Evolutionary conservation across 1,140 invertebrate genomes (phyloP), one percentile per base, ranked within the genome.

Genomic region (Belonocnema kinseyi): DNA sequence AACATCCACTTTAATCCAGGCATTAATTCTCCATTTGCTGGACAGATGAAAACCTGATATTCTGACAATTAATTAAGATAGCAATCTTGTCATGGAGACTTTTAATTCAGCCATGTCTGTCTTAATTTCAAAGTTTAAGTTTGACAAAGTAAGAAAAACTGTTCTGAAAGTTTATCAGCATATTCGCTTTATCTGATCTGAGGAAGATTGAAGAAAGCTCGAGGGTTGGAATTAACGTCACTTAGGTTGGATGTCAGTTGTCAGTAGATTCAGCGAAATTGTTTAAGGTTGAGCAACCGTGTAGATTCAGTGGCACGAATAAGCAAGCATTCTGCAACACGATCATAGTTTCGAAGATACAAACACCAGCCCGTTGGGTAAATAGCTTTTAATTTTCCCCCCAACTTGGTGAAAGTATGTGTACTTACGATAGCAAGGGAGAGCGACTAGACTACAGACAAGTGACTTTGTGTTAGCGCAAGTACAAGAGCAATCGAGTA

Each of bases 401-500:
- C 73, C 58, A 75, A 83, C 74, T 74, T 46, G 74, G 21, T 46
- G 74, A 72, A 21, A 53, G 46, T 17, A 74, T 53, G 46, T 54
- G 73, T 71, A 33, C 26, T 33, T 33, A 72, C 51, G 76, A 50
- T 61, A 74, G 51, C 54, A 46, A 77, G 79, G 74, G 74, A 78
- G 81, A 78, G 75, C 71, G 74, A 80, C 72, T 70, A 50, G 51
- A 72, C 61, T 74, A 76, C 53, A 75, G 50, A 80, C 72, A 40
- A 53, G 72, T 33, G 17, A 77, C 74, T 76, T 14, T 10, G 40
- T 72, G 19, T 56, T 56, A 13, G 56, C 61, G 66, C 14, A 79
- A 51, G 75, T 33, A 74, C 73, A 58, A 81, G 80, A 83, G 82
- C 83, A 84, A 82, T 85, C 83, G 83, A 83, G 79, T 83, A 76